A percentile compares a stretch with the other conserved stretches of the same genome.
Conservation (phyloP, 2,113 vertebrate genomes). For the Ornithorhynchus anatinus region DNA sequence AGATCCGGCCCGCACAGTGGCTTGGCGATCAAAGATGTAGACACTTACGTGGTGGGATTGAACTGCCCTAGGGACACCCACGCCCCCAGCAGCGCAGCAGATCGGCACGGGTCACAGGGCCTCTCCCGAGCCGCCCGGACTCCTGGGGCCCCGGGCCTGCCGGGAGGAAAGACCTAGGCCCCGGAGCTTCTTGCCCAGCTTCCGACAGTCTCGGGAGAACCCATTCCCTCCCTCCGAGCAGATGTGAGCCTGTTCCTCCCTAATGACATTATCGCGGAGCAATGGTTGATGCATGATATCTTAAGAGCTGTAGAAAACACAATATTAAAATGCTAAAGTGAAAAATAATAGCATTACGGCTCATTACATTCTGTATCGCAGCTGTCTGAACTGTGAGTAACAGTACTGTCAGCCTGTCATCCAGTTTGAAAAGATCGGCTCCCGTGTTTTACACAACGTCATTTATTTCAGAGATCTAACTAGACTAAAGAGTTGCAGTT, state of each 20-base stretch:
- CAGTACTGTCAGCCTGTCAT: slow-evolving; percentile 58
- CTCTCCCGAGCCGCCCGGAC: too few relatives aligned
- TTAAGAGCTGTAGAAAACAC: slow-evolving; percentile 65
- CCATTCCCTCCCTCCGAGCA: slow-evolving; percentile 37
- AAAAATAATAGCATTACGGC: slow-evolving; percentile 72
- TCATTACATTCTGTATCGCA: slow-evolving; percentile 65
- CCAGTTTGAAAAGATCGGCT: slow-evolving; percentile 51
- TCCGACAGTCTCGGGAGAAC: too few relatives aligned
- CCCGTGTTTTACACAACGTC: slow-evolving; percentile 48
- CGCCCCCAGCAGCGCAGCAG: too few relatives aligned
- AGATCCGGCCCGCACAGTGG: too few relatives aligned
- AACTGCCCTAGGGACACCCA: too few relatives aligned
- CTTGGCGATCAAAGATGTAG: too few relatives aligned
- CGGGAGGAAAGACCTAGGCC: too few relatives aligned
- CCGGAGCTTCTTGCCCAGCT: too few relatives aligned
- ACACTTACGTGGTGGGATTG: too few relatives aligned
- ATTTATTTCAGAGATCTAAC: slow-evolving; percentile 59
- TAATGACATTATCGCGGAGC: slow-evolving; percentile 55
- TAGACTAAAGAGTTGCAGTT: slow-evolving; percentile 33
- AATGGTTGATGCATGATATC: slow-evolving; percentile 69
- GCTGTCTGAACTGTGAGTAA: slow-evolving; percentile 69
- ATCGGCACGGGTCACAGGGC: too few relatives aligned
- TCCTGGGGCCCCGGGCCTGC: too few relatives aligned
- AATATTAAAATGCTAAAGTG: slow-evolving; percentile 68
- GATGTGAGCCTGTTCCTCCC: slow-evolving; percentile 44